These are phyloP conservation scores for Adelges cooleyi DNA, from an alignment of 1,140 invertebrate genomes.

Conservation along the genomic window DNA sequence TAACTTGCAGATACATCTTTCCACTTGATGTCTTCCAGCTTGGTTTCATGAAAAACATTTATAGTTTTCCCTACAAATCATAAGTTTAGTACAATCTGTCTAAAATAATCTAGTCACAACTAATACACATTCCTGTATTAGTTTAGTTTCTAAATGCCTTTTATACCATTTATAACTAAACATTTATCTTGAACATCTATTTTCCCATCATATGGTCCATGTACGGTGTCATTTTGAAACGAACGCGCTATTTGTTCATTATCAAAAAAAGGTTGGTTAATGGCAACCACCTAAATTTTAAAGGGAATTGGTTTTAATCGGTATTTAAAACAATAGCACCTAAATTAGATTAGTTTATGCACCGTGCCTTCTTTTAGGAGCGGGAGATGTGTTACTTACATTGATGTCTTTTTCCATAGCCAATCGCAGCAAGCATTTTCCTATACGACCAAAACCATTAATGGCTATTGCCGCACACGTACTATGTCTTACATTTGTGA, in stretches of 20 bases:
- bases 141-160: too few species aligned
- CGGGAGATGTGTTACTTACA: too few species aligned
- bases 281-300: not conserved
- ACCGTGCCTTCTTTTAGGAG: too few species aligned
- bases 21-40: conserved; percentile 2
- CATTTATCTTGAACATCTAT: not conserved
- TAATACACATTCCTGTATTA: too few species aligned
- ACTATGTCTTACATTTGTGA: too few species aligned
- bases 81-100: not conserved
- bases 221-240: not conserved
- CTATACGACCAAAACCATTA: not conserved
- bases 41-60: not conserved
- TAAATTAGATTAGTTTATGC: too few species aligned
- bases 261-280: not conserved
- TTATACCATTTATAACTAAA: not conserved
- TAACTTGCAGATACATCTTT: not conserved
- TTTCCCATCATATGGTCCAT: not conserved
- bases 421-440: not conserved
- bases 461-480: not conserved
- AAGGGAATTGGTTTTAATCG: too few species aligned
- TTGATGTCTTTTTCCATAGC: not conserved
- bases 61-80: not conserved
- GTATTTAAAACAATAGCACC: too few species aligned
- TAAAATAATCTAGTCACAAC: too few species aligned
- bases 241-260: not conserved